phyloP scores from a whole-genome alignment of 2,888 invertebrate species.

The Rhopalosiphum nymphaeae region DNA sequence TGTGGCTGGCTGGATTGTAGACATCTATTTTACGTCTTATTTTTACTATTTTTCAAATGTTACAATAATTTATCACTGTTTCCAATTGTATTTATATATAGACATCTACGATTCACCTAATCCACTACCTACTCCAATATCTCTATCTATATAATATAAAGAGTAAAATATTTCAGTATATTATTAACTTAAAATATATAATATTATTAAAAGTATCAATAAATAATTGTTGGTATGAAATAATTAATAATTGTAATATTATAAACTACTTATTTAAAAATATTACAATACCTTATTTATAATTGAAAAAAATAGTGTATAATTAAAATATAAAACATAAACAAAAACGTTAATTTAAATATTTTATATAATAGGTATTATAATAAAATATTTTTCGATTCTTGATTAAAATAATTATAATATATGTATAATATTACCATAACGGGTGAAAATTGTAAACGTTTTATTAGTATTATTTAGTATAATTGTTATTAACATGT shows the following conservation, averaged over 20 bases:
- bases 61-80: neutral
- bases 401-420: neutral
- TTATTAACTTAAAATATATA: neutral
- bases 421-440: neutral
- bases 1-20: neutral
- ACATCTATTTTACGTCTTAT: neutral
- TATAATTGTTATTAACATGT: no score
- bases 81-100: neutral
- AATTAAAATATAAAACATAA: neutral
- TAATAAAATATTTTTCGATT: neutral
- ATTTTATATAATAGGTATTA: neutral
- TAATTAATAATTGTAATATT: neutral
- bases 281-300: neutral
- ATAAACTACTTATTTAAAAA: neutral
- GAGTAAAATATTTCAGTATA: neutral
- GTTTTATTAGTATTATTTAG: neutral
- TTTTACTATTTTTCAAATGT: neutral
- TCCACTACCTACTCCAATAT: neutral
- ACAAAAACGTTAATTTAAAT: neutral
- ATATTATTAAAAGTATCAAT: neutral
- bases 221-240: neutral
- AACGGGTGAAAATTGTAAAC: neutral
- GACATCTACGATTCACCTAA: neutral
- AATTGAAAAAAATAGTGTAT: no score
- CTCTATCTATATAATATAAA: neutral